Base-by-base conservation (phyloP, 2,113 vertebrate species). In the Stomatorhinus ivindoensis region DNA sequence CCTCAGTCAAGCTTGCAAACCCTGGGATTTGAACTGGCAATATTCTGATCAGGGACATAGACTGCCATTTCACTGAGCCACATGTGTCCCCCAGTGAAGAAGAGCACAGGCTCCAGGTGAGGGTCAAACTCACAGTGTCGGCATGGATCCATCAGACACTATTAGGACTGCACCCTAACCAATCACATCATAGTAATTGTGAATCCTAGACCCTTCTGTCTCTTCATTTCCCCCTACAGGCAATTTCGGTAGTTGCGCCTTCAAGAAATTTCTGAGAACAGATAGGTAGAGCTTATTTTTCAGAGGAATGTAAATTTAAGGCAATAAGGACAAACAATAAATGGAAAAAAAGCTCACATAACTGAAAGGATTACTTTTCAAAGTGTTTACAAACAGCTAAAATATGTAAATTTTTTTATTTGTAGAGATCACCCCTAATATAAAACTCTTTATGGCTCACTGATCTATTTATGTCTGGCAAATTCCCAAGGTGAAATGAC, bases 171-270 rank as follows among this genome's bases (percentile, higher is more conserved):
- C 9, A 65, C 58, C 24, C 58, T 9, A 9, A 65, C 58, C 58
- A 65, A 65, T 65, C 24, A 1, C 24, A 10, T 65, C 58, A 27
- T 3, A 65, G 39, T 21, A 58, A 19, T 19, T 58, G 27, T 39
- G 44, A 48, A 50, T 87, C 27, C 47, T n/a, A 15, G 13, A 6
- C 51, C 5, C 24, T 21, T 15, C 3, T 31, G 73, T 31, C 53
- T 46, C 44, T 92, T 88, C n/a, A 13, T 91, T 91, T 50, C 93
- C 93, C 93, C 89, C 94, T 95, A 44, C 88, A 91, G 94, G 90
- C 82, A 39, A 87, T 1, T 86, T 9, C 50, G 42, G 15, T 11
- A 86, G 91, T 84, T 17, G 48, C 47, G 24, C 84, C 8, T 50
- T 50, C 44, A 48, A 51, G 3, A 50, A 88, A 42, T 88, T 27